Base-by-base conservation (phyloP, 2,888 invertebrate species). In the Eustalomyia histrio region DNA sequence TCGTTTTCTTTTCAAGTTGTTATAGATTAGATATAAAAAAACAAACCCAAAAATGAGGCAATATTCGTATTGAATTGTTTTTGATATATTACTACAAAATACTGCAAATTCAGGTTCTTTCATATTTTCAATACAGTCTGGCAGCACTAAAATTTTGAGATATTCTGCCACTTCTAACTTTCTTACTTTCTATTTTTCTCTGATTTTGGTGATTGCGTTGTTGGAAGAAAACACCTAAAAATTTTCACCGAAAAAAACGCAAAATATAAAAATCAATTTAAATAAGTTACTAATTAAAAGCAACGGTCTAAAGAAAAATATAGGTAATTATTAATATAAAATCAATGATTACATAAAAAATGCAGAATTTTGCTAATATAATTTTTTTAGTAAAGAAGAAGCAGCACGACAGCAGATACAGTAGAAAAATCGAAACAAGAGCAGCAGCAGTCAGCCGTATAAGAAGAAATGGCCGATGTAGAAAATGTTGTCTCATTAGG, bases 381-480 rank as follows among this genome's bases (percentile, higher is more conserved):
- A 69, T 58, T 65, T 82, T 14, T 72, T 50, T 71, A 63, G 50
- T 53, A 63, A 29, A 76, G 76, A 74, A 79, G 76, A 80, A 83
- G 76, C 60, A 29, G 29, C 29, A 29, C 3, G 29, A 69, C 50
- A 52, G 58, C 63, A 43, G 60, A 18, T n/a, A 69, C 17, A 75
- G 64, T 80, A 58, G 78, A 79, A 80, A 83, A 80, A 83, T 80
- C 78, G 79, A 80, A 82, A 58, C 43, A 55, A 68, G 57, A 35
- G 3, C 14, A 39, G 35, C 35, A 35, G 60, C 58, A 68, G 64
- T 39, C 29, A 35, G 64, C 33, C n/a, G 14, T 21, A 58, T 14
- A 64, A 57, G 7, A 64, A 74, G 76, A 83, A 85, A 90, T 90
- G 90, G 90, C 90, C 84, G 90, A 90, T 85, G 88, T 90, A 84